Conservation (phyloP, 2,113 vertebrate genomes). For the Albula goreensis region DNA sequence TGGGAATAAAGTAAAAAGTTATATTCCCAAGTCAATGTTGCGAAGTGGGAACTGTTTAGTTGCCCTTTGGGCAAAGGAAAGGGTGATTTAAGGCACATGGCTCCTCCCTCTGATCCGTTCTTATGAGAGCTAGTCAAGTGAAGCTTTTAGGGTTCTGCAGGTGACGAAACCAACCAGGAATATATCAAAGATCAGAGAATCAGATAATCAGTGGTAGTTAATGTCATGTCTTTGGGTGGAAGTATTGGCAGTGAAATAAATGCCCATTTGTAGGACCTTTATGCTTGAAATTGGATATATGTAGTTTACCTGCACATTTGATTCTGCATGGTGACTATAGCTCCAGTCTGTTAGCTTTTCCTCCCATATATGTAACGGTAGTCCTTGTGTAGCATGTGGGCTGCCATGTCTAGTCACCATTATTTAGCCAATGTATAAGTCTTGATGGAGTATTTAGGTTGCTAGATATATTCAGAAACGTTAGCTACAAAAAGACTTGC, state of each 20-base stretch:
- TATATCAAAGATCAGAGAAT: not conserved
- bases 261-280: not conserved
- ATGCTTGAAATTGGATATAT: too few species aligned
- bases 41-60: not conserved
- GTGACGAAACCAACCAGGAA: not conserved
- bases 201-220: not conserved
- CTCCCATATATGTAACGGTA: not conserved
- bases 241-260: not conserved
- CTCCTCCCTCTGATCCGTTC: not conserved
- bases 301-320: not conserved
- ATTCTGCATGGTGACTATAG: not conserved
- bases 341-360: not conserved
- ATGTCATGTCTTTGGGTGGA: not conserved
- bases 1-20: not conserved
- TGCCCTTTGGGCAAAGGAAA: not conserved
- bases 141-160: not conserved
- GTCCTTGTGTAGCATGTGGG: not conserved
- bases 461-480: not conserved
- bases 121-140: not conserved
- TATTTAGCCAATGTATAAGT: not conserved
- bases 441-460: not conserved
- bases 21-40: constrained; percentile 1
- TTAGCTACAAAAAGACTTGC: not conserved
- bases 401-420: not conserved
- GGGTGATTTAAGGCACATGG: not conserved